These are phyloP conservation scores for Cyclophora punctaria DNA, from an alignment of 2,888 invertebrate species.

Conservation along the genomic window DNA sequence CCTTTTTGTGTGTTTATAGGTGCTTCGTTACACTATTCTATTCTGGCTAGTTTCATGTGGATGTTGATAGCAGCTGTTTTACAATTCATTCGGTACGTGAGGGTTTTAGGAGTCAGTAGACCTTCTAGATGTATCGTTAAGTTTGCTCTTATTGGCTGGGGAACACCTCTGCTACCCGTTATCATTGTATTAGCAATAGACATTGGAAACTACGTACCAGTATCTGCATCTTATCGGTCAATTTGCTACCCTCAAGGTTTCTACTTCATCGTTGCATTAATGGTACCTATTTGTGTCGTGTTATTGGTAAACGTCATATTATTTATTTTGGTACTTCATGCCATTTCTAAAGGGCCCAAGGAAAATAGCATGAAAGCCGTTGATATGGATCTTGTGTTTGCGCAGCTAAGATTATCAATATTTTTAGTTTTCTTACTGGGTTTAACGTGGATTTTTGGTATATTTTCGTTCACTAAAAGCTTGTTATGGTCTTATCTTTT, in stretches of 20 bases:
- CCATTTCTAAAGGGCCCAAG: conserved; percentile 67
- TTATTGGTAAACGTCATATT: conserved; percentile 68
- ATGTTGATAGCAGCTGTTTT: conserved; percentile 81
- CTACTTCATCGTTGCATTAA: conserved; percentile 62
- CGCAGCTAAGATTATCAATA: conserved; percentile 73
- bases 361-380: conserved; percentile 55
- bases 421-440: conserved; percentile 77
- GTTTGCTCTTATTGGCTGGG: conserved; percentile 78
- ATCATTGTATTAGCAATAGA: conserved; percentile 56
- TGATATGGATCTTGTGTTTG: conserved; percentile 52
- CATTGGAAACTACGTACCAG: conserved; percentile 60
- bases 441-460: conserved; percentile 77
- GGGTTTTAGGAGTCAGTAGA: conserved; percentile 75
- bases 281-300: conserved; percentile 71
- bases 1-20: conserved; percentile 75
- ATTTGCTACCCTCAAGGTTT: conserved; percentile 74
- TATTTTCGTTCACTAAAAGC: conserved; percentile 67
- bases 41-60: conserved; percentile 81
- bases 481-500: conserved; percentile 77
- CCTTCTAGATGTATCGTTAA: conserved; percentile 78
- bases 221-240: conserved; percentile 26
- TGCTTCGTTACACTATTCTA: conserved; percentile 78
- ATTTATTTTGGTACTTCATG: conserved; percentile 70
- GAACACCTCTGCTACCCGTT: conserved; percentile 74
- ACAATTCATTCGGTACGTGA: conserved; percentile 81